These are phyloP conservation scores for Uromys caudimaculatus DNA, from an alignment of 2,797 vertebrate genomes.

Conservation along the genomic window DNA sequence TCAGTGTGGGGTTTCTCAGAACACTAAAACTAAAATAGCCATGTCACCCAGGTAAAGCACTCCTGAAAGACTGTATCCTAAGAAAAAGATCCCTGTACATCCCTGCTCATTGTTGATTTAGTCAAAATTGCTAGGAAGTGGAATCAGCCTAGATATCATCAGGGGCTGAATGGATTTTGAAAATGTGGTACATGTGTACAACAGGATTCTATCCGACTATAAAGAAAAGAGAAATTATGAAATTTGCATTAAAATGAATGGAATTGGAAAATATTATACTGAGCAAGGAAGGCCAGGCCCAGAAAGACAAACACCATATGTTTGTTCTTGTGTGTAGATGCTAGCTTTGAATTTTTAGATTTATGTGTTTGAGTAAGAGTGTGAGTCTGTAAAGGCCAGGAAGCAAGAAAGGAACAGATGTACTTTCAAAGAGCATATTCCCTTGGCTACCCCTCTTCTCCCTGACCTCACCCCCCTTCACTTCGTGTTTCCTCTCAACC, in stretches of 20 bases:
- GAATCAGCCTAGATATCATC: neutral
- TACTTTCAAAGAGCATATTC: neutral
- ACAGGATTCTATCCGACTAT: neutral
- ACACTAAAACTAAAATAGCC: neutral
- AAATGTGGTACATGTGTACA: neutral
- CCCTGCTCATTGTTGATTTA: neutral
- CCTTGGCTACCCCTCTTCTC: neutral
- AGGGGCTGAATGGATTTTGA: neutral
- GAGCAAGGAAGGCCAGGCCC: neutral
- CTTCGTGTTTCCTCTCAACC: neutral
- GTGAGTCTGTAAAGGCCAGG: conserved; percentile 3
- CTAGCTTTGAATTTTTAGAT: conserved; percentile 14
- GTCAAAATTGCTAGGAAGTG: neutral
- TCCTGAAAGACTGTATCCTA: neutral
- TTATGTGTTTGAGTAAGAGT: conserved; percentile 10
- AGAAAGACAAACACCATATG: conserved; percentile 9
- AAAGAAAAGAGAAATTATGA: neutral
- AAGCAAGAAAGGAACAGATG: conserved; percentile 12
- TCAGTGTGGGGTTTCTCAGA: neutral
- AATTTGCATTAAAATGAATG: conserved; percentile 24
- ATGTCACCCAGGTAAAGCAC: neutral
- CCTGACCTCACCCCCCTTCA: neutral
- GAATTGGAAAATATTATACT: neutral
- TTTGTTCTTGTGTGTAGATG: neutral
- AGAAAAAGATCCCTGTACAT: neutral